Percentiles rank a stretch among this genome's conserved stretches.
Conservation (phyloP, 2,113 vertebrate genomes). For the Eolophus roseicapilla region DNA sequence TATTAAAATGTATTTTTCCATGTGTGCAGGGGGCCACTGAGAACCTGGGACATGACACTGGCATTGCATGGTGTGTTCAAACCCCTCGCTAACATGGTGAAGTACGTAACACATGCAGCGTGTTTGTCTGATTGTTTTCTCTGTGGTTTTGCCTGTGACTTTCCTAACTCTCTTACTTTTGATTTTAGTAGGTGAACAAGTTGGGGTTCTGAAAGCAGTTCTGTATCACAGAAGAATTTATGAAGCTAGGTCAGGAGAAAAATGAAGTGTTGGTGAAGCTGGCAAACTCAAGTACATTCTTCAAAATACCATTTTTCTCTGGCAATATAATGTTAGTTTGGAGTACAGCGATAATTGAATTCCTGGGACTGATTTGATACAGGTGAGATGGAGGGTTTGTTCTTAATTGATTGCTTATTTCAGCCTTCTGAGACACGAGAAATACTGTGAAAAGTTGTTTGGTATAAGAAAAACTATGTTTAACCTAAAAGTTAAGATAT, state of each 20-base stretch:
- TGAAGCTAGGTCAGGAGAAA: background rate
- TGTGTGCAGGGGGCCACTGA: slow-evolving; percentile 12
- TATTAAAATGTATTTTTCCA: background rate
- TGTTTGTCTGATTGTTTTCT: background rate
- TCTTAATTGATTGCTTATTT: background rate
- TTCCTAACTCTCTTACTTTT: slow-evolving; percentile 5
- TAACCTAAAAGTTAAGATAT: background rate
- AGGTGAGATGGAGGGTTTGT: slow-evolving; percentile 22
- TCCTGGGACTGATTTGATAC: background rate
- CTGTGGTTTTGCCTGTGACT: background rate
- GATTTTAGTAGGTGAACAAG: background rate
- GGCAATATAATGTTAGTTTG: background rate
- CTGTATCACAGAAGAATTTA: background rate
- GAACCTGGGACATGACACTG: background rate
- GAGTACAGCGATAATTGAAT: background rate
- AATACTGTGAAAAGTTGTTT: background rate
- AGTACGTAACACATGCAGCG: background rate
- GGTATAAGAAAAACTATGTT: background rate
- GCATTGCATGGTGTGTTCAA: slow-evolving; percentile 25
- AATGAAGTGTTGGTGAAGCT: background rate
- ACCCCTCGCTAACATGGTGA: background rate
- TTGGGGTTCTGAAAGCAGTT: background rate
- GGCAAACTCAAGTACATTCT: background rate
- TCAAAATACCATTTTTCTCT: background rate
- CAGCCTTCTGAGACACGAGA: background rate